Evolutionary conservation across 1,140 invertebrate species (phyloP).

Genomic region (Drosophila micromelanica): DNA sequence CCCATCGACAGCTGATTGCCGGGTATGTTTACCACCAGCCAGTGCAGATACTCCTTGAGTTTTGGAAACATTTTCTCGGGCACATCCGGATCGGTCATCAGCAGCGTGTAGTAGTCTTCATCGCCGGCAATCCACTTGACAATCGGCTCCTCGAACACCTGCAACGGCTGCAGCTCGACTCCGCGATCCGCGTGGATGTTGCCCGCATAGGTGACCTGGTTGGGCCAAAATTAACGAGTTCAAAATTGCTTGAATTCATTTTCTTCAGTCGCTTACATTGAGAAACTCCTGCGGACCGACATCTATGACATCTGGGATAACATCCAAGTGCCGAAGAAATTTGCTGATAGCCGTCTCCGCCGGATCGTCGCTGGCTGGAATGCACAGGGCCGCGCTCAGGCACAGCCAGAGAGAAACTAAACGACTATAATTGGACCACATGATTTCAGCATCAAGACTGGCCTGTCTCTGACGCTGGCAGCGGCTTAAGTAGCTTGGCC

Average conservation of each 20-base stretch:
- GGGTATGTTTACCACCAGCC: constrained; percentile 96
- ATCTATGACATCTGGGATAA: constrained; percentile 77
- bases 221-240: not conserved
- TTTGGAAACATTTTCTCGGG: constrained; percentile 91
- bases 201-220: constrained; percentile 85
- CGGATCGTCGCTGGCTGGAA: not conserved
- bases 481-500: constrained; percentile 31
- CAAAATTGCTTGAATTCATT: not conserved
- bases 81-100: constrained; percentile 86
- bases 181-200: constrained; percentile 87
- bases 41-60: constrained; percentile 95
- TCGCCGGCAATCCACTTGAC: constrained; percentile 88
- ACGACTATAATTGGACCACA: constrained; percentile 18
- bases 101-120: constrained; percentile 89
- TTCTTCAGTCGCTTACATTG: constrained; percentile 47
- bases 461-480: not conserved
- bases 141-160: constrained; percentile 88
- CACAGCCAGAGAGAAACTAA: constrained; percentile 11
- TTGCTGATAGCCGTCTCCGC: constrained; percentile 66
- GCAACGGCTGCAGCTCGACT: constrained; percentile 88
- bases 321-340: constrained; percentile 63
- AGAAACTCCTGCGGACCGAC: constrained; percentile 74
- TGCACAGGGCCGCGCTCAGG: not conserved
- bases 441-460: constrained; percentile 26
- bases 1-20: constrained; percentile 89